These are phyloP conservation scores for Crossaster papposus DNA, from an alignment of 53 echinoderm and acorn worm genomes.

Conservation along the genomic window DNA sequence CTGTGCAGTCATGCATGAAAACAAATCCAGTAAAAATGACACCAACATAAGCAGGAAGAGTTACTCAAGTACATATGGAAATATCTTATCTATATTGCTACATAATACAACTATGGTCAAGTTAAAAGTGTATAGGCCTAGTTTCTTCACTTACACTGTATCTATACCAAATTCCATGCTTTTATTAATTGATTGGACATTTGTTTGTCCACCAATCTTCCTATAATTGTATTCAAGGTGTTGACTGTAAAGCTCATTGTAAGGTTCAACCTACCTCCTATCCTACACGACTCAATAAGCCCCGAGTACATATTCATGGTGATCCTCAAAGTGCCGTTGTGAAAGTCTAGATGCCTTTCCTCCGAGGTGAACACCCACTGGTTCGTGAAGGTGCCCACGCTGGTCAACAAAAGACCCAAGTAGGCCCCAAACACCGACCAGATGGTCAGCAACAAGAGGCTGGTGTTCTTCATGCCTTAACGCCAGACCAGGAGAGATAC, in stretches of 20 bases:
- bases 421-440: conserved; percentile 85
- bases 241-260: background rate
- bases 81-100: too few relatives aligned
- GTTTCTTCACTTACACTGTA: too few relatives aligned
- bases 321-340: conserved; percentile 63
- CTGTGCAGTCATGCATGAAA: too few relatives aligned
- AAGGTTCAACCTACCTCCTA: conserved; percentile 48
- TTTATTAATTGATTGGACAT: too few relatives aligned
- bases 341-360: conserved; percentile 59
- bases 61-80: too few relatives aligned
- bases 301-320: conserved; percentile 70
- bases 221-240: too few relatives aligned
- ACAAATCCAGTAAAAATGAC: too few relatives aligned
- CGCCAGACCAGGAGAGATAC: background rate
- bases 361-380: conserved; percentile 78
- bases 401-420: conserved; percentile 65
- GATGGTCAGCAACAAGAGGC: conserved; percentile 67
- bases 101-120: too few relatives aligned
- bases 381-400: conserved; percentile 79
- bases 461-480: conserved; percentile 62
- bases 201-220: too few relatives aligned
- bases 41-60: too few relatives aligned
- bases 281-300: conserved; percentile 65
- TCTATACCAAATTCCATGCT: too few relatives aligned
- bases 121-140: too few relatives aligned